phyloP scores from a whole-genome alignment of 2,888 invertebrate species.

The Syrphus vitripennis region DNA sequence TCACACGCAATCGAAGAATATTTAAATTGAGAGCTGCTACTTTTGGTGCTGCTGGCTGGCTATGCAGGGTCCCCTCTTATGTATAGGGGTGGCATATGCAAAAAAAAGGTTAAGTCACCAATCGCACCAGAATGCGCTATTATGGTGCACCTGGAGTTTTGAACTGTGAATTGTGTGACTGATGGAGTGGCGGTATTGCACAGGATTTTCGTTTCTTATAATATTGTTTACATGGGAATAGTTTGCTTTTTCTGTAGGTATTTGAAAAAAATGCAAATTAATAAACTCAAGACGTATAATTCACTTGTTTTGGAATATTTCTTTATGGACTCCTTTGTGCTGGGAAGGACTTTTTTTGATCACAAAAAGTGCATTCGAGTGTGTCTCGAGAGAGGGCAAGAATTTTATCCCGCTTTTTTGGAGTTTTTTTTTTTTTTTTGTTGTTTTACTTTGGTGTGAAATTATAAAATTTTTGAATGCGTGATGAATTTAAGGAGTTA shows the following conservation, averaged over 20 bases:
- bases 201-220: constrained; percentile 10
- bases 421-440: neutral
- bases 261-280: constrained; percentile 11
- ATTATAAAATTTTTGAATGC: neutral
- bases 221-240: constrained; percentile 26
- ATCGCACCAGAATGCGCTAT: neutral
- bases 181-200: neutral
- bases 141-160: constrained; percentile 50
- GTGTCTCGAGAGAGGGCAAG: constrained; percentile 1
- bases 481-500: neutral
- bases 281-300: neutral
- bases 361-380: constrained; percentile 33
- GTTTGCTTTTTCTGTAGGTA: neutral
- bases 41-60: constrained; percentile 6
- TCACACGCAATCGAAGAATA: constrained; percentile 26
- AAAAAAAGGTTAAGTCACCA: constrained; percentile 34
- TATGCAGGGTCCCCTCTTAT: neutral
- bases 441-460: constrained; percentile 35
- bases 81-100: constrained; percentile 62
- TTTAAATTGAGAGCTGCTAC: neutral
- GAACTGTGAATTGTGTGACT: neutral
- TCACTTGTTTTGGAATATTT: constrained; percentile 10
- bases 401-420: neutral
- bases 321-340: neutral
- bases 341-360: neutral